Percentiles rank a stretch among this genome's conserved stretches.
Conservation (phyloP, 2,888 invertebrate genomes). For the Meta bourneti region DNA sequence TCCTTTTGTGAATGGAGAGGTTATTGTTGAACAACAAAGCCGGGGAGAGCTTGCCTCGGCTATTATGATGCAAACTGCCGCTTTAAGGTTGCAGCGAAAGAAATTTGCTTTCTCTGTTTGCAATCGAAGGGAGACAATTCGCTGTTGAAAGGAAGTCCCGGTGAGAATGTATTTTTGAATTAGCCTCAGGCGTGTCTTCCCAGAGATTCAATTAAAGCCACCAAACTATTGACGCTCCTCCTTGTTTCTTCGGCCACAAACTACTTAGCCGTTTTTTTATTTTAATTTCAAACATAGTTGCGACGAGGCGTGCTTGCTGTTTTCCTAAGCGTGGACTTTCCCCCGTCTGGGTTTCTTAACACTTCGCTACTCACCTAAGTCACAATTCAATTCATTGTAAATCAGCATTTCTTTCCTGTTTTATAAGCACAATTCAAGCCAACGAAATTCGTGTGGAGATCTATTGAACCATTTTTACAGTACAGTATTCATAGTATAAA, state of each 20-base stretch:
- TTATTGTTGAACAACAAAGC: slow-evolving; percentile 46
- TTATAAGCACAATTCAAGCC: too few relatives aligned
- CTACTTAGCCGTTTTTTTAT: too few relatives aligned
- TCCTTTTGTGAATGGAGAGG: slow-evolving; percentile 48
- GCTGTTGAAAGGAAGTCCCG: background rate
- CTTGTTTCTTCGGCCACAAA: background rate
- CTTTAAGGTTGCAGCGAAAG: slow-evolving; percentile 1
- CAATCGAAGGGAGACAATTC: slow-evolving; percentile 27
- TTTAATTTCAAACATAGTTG: too few relatives aligned
- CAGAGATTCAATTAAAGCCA: slow-evolving; percentile 46
- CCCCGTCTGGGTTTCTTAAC: too few relatives aligned
- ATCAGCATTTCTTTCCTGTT: too few relatives aligned
- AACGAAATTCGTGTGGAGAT: too few relatives aligned
- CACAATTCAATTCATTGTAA: too few relatives aligned
- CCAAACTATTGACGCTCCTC: background rate
- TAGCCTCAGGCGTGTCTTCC: slow-evolving; percentile 20
- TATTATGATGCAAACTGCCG: slow-evolving; percentile 57
- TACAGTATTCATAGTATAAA: too few relatives aligned
- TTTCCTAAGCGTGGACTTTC: too few relatives aligned
- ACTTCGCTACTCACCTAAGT: too few relatives aligned
- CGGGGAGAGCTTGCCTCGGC: background rate
- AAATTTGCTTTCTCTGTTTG: slow-evolving; percentile 33
- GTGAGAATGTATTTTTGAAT: slow-evolving; percentile 51
- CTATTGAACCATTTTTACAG: too few relatives aligned
- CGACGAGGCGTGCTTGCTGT: too few relatives aligned